These are phyloP conservation scores for Megalops cyprinoides DNA, from an alignment of 2,797 vertebrate genomes.

Conservation along the genomic window DNA sequence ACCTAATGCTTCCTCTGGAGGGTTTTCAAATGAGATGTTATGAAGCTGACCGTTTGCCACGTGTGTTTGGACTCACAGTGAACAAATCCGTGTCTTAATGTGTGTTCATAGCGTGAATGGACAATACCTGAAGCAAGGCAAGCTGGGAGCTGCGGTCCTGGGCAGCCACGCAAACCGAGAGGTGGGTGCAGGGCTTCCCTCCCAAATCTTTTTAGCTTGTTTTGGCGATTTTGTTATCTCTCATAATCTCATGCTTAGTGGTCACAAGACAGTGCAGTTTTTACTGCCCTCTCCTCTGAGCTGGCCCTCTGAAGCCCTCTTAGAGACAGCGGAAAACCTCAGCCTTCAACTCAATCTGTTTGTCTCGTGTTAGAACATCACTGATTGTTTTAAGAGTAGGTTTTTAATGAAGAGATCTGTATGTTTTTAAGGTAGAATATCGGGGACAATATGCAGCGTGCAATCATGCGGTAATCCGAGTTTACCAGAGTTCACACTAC, in stretches of 20 bases:
- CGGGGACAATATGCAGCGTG: not conserved
- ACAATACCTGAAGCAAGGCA: conserved; percentile 92
- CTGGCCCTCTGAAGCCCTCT: not conserved
- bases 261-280: conserved; percentile 12
- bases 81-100: too few species aligned
- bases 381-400: not conserved
- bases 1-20: not conserved
- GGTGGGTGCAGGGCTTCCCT: conserved; percentile 68
- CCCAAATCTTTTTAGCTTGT: not conserved
- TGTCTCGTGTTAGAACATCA: not conserved
- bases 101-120: conserved; percentile 80
- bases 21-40: not conserved
- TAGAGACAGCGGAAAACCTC: not conserved
- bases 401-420: not conserved
- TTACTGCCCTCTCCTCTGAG: not conserved
- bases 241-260: conserved; percentile 7
- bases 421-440: not conserved
- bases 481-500: not conserved
- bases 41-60: not conserved
- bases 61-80: not conserved
- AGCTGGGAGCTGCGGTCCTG: conserved; percentile 90
- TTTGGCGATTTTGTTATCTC: not conserved
- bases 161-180: conserved; percentile 85
- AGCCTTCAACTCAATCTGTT: not conserved
- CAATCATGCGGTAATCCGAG: not conserved